These are phyloP conservation scores for Thermophis baileyi DNA, from an alignment of 2,113 vertebrate genomes.

Conservation along the genomic window DNA sequence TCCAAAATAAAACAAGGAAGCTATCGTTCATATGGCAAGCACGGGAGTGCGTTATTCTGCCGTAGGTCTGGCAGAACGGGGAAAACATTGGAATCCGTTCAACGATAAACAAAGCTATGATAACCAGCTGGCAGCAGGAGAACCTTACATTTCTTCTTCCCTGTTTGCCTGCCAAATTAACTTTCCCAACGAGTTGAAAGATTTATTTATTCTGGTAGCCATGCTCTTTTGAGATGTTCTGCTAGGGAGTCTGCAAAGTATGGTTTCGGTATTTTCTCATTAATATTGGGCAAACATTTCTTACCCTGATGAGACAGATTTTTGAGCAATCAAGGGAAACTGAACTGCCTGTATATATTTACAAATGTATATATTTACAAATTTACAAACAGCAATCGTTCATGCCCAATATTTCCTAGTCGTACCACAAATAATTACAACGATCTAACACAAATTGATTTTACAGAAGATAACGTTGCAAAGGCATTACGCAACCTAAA, in stretches of 20 bases:
- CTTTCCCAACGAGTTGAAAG: conserved; percentile 17
- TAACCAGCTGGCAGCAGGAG: conserved; percentile 59
- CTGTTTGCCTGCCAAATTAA: conserved; percentile 48
- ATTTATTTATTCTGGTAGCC: not conserved
- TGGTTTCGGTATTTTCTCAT: not conserved
- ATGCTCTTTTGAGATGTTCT: not conserved
- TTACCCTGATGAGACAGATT: not conserved
- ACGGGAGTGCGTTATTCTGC: conserved; percentile 43
- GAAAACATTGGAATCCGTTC: conserved; percentile 34
- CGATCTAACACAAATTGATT: no score
- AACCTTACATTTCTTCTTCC: conserved; percentile 47
- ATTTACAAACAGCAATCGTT: no score
- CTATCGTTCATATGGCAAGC: not conserved
- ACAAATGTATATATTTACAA: no score
- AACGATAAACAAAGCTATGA: conserved; percentile 41
- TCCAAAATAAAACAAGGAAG: not conserved
- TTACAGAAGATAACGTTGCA: no score
- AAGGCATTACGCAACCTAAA: no score
- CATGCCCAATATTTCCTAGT: no score
- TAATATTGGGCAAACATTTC: not conserved
- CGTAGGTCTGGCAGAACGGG: conserved; percentile 22
- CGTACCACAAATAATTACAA: no score
- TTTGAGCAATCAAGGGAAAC: not conserved
- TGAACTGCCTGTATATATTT: not conserved
- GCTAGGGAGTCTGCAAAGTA: not conserved